Evolutionary conservation across 1,140 invertebrate species (phyloP).

Genomic region (Tetramorium simillimum): DNA sequence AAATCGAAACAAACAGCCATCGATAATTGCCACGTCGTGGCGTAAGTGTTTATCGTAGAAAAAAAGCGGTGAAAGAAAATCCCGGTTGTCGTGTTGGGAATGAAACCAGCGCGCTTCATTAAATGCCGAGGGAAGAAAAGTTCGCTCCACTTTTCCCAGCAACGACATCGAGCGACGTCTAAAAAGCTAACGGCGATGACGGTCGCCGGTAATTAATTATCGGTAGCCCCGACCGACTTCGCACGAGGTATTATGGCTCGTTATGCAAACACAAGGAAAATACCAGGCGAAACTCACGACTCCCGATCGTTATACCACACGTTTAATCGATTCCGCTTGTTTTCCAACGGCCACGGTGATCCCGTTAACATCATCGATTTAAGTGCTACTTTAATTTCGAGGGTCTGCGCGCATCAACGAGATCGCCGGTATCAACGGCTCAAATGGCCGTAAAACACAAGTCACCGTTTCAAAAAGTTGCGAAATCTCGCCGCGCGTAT

Average conservation of each 20-base stretch:
- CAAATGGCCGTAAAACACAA: constrained; percentile 31
- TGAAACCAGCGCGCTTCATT: constrained; percentile 37
- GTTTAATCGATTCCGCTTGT: not conserved
- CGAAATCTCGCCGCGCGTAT: not conserved
- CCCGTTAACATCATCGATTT: not conserved
- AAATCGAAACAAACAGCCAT: not conserved
- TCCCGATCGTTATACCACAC: constrained; percentile 5
- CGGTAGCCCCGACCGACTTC: constrained; percentile 8
- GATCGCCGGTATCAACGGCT: too few relatives aligned
- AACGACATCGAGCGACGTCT: constrained; percentile 36
- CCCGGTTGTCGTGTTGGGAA: not conserved
- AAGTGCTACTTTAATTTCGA: constrained; percentile 16
- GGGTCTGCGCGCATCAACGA: not conserved
- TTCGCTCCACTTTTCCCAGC: constrained; percentile 42
- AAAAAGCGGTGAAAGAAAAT: not conserved
- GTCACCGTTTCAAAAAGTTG: not conserved
- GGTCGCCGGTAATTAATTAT: constrained; percentile 45
- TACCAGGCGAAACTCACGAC: not conserved
- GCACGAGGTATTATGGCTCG: constrained; percentile 19
- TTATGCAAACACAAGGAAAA: constrained; percentile 38
- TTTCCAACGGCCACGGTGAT: not conserved
- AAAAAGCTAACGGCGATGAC: constrained; percentile 48
- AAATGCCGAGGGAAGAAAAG: constrained; percentile 36
- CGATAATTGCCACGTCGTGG: constrained; percentile 11
- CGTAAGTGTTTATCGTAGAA: constrained; percentile 10